Evolutionary conservation across 2,797 vertebrate species (phyloP).

Genomic region (Parotocinclus haroldoi): DNA sequence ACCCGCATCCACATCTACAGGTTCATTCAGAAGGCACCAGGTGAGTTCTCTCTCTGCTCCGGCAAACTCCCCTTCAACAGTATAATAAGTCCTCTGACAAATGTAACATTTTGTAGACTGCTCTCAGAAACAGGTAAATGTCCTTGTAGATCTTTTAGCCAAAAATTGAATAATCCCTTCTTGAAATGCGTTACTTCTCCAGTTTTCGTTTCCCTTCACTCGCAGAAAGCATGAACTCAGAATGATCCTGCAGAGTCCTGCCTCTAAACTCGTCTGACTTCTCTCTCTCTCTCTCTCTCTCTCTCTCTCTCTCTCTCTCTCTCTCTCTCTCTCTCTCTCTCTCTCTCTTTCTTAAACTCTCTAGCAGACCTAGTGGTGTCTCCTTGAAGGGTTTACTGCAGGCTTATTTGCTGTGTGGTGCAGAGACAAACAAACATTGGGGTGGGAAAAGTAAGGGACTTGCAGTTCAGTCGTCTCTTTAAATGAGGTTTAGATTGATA

Average conservation of each 20-base stretch:
- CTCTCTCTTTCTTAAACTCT: too few species aligned
- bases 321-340: conserved; percentile 8
- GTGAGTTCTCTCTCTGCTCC: conserved; percentile 63
- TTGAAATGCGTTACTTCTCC: conserved; percentile 10
- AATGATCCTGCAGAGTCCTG: conserved; percentile 43
- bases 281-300: conserved; percentile 33
- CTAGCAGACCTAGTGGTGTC: conserved; percentile 11
- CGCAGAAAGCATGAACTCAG: conserved; percentile 40
- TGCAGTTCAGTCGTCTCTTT: conserved; percentile 15
- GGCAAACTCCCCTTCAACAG: background rate
- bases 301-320: conserved; percentile 9
- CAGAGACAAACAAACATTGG: conserved; percentile 56
- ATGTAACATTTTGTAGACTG: background rate
- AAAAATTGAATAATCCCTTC: conserved; percentile 8
- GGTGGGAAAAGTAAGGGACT: conserved; percentile 25
- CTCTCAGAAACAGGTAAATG: conserved; percentile 2
- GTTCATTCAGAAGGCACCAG: conserved; percentile 88
- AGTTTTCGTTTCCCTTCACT: conserved; percentile 22
- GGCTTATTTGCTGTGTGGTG: conserved; percentile 62
- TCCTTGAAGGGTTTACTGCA: conserved; percentile 52
- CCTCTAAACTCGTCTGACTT: conserved; percentile 43
- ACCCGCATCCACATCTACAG: conserved; percentile 96
- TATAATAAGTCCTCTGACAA: conserved; percentile 14
- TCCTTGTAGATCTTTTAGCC: conserved; percentile 21
- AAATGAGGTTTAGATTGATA: conserved; percentile 20